Conservation (phyloP, 1,140 invertebrate species). For the Maniola jurtina region DNA sequence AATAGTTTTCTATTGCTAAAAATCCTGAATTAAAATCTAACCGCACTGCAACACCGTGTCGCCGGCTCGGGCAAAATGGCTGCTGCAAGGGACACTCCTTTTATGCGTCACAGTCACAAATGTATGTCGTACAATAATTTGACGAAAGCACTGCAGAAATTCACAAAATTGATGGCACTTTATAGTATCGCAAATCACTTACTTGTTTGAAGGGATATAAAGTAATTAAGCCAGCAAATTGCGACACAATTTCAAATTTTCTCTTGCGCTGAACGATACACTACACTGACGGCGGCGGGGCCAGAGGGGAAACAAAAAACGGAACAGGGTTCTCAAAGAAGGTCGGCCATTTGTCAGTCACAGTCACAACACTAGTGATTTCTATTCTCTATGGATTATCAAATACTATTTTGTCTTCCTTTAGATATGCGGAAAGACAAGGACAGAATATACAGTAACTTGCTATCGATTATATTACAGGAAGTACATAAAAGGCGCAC, state of each 20-base stretch:
- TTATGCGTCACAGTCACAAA: slow-evolving; percentile 78
- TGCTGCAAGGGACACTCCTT: slow-evolving; percentile 78
- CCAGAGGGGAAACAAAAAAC: slow-evolving; percentile 77
- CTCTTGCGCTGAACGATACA: slow-evolving; percentile 78
- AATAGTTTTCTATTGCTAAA: slow-evolving; percentile 20
- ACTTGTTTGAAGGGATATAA: slow-evolving; percentile 79
- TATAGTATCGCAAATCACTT: slow-evolving; percentile 68
- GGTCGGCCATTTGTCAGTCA: slow-evolving; percentile 47
- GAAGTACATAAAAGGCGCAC: slow-evolving; percentile 17
- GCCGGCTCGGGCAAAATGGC: slow-evolving; percentile 79
- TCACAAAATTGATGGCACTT: slow-evolving; percentile 61
- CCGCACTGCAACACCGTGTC: slow-evolving; percentile 74
- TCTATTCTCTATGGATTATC: slow-evolving; percentile 1
- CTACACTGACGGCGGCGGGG: slow-evolving; percentile 77
- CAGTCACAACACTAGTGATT: background rate
- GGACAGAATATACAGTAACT: background rate
- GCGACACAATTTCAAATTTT: slow-evolving; percentile 76
- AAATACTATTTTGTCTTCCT: background rate
- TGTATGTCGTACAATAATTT: slow-evolving; percentile 48
- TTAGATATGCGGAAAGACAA: slow-evolving; percentile 5
- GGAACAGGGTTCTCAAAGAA: slow-evolving; percentile 74
- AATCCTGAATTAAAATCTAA: slow-evolving; percentile 33
- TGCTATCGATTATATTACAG: slow-evolving; percentile 13
- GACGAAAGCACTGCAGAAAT: slow-evolving; percentile 47
- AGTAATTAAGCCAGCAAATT: slow-evolving; percentile 78